These are phyloP conservation scores for Petroica traversi DNA, from an alignment of 2,113 vertebrate species.

Conservation along the genomic window DNA sequence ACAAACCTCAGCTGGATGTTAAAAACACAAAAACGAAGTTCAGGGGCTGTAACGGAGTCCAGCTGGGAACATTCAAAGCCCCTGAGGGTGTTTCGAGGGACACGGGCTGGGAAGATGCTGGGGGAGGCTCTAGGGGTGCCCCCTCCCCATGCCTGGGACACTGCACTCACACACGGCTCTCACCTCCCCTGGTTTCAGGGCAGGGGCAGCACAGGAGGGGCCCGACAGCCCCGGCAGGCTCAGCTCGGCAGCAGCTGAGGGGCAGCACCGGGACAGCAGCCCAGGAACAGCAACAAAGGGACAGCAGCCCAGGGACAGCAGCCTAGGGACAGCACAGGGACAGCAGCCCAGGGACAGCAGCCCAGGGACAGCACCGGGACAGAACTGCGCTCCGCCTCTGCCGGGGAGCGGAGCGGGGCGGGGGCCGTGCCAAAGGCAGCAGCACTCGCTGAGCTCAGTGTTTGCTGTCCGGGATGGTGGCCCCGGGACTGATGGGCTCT, in stretches of 20 bases:
- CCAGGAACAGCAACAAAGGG: too few species aligned
- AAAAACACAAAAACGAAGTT: not conserved
- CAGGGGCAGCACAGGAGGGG: not conserved
- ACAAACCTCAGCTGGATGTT: not conserved
- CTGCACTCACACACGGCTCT: accelerated
- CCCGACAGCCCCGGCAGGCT: accelerated
- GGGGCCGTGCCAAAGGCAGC: not conserved
- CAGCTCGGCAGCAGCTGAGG: accelerated
- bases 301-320: too few species aligned
- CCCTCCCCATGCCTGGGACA: accelerated
- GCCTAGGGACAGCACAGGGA: too few species aligned
- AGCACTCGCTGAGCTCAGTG: not conserved
- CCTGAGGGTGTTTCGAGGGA: not conserved
- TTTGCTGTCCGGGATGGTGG: not conserved
- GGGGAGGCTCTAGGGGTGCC: not conserved
- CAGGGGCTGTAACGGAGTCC: not conserved
- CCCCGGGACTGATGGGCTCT: not conserved
- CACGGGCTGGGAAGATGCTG: accelerated
- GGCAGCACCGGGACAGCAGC: too few species aligned
- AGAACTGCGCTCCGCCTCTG: not conserved
- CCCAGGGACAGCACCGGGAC: not conserved
- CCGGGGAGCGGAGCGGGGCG: not conserved
- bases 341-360: too few species aligned
- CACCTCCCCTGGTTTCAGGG: not conserved
- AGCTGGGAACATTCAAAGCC: not conserved